phyloP scores from a whole-genome alignment of 2,888 invertebrate genomes.

The Tethea ocularis region DNA sequence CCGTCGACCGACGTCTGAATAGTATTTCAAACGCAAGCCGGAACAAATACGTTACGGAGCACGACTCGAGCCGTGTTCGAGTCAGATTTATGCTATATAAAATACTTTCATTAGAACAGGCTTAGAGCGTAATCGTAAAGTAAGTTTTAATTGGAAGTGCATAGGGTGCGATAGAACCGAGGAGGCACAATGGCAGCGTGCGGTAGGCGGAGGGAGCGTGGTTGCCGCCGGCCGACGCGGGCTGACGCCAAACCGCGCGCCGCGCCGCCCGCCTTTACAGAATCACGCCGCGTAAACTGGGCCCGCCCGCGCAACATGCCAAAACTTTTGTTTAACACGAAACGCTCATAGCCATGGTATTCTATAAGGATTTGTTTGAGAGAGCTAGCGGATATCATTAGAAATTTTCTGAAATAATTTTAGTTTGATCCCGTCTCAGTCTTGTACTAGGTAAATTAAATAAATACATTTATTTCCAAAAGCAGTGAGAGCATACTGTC shows the following conservation, averaged over 20 bases:
- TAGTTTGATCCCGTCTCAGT: neutral
- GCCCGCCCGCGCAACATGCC: slow-evolving; percentile 27
- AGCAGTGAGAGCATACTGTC: no score
- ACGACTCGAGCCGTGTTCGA: slow-evolving; percentile 48
- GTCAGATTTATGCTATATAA: slow-evolving; percentile 53
- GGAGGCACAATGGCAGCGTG: slow-evolving; percentile 62
- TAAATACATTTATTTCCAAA: no score
- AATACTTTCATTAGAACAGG: slow-evolving; percentile 60
- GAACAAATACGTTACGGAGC: slow-evolving; percentile 47
- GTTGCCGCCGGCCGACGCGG: slow-evolving; percentile 51
- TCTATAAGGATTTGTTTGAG: neutral
- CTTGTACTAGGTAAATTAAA: neutral
- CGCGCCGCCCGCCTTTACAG: slow-evolving; percentile 56
- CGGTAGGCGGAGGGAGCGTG: slow-evolving; percentile 71
- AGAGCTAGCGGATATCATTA: neutral
- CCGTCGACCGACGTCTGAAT: slow-evolving; percentile 16
- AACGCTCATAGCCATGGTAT: slow-evolving; percentile 9
- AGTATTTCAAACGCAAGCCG: slow-evolving; percentile 37
- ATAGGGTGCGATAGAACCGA: slow-evolving; percentile 48
- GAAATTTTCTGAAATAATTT: neutral
- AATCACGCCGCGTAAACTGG: slow-evolving; percentile 50
- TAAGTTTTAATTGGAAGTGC: slow-evolving; percentile 69
- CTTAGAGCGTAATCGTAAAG: slow-evolving; percentile 59
- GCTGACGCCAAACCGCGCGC: no score
- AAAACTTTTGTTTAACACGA: slow-evolving; percentile 33